phyloP scores from a whole-genome alignment of 2,113 vertebrate species.

The Marmota monax region DNA sequence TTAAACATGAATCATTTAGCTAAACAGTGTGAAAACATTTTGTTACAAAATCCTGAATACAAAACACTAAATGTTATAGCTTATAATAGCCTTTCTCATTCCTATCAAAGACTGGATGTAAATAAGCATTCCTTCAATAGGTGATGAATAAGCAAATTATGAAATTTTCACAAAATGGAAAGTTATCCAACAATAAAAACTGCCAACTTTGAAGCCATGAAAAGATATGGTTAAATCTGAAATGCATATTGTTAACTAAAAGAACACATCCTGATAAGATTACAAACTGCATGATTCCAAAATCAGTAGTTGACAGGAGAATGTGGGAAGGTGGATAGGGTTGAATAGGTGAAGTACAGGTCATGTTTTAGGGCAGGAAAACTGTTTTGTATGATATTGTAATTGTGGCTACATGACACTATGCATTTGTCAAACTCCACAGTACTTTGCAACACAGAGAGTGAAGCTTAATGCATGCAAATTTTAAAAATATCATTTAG shows the following conservation, averaged over 20 bases:
- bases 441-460: not conserved
- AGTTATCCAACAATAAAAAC: not conserved
- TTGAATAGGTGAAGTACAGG: not conserved
- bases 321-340: not conserved
- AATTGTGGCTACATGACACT: not conserved
- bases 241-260: not conserved
- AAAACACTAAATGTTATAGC: not conserved
- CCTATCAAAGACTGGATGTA: not conserved
- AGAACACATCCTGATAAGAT: not conserved
- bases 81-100: not conserved
- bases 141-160: not conserved
- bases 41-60: not conserved
- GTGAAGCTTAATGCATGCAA: conserved; percentile 26
- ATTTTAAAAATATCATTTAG: conserved; percentile 56
- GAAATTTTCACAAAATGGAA: not conserved
- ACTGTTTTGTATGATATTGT: not conserved
- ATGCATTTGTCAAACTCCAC: not conserved
- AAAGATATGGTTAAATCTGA: not conserved
- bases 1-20: not conserved
- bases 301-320: not conserved
- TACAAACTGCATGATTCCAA: not conserved
- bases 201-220: not conserved
- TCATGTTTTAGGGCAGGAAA: not conserved
- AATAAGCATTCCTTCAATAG: not conserved
- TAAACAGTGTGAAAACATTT: not conserved